Base-by-base conservation (phyloP, 2,888 invertebrate species). In the Synanthedon myopaeformis region DNA sequence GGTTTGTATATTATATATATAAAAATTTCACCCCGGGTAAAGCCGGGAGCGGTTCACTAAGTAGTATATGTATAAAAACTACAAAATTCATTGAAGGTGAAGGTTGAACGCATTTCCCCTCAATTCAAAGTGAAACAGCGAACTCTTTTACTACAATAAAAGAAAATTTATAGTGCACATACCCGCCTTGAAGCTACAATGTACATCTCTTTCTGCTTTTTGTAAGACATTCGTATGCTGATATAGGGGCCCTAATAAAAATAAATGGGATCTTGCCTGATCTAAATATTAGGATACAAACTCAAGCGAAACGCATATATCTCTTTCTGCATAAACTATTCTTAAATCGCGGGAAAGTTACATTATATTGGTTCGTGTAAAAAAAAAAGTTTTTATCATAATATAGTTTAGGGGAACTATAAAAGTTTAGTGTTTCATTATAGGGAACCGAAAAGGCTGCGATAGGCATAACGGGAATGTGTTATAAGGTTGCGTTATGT, bases 211-310 rank as follows among this genome's bases (percentile, higher is more conserved):
- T 72, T 70, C 65, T 66, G 61, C 69, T 70, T 72, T 72, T 74
- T 73, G 70, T 68, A 63, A 66, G 61, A 72, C 76, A 80, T 80
- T 80, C 66, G 72, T 78, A 79, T 80, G 78, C 78, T 77, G 78
- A 79, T 79, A 74, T 64, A 69, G 69, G 66, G 60, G 62, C 71
- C 74, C 70, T 74, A 77, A 80, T 79, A 81, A 80, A 81, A 79
- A 78, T 70, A 76, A 79, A 79, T 74, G 71, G 74, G 68, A 72
- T 72, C 73, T 73, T 65, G 62, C 66, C 68, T 70, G 76, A 77
- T 79, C 77, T 75, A 72, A 77, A 79, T 79, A 79, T 78, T 70
- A 73, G 74, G 74, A 77, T 72, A 79, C 76, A 74, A 74, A 73
- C 72, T 73, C 54, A 61, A 64, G 60, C 61, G 59, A 57, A 67